Conservation (phyloP, 1,140 invertebrate genomes). For the Papilio glaucus region DNA sequence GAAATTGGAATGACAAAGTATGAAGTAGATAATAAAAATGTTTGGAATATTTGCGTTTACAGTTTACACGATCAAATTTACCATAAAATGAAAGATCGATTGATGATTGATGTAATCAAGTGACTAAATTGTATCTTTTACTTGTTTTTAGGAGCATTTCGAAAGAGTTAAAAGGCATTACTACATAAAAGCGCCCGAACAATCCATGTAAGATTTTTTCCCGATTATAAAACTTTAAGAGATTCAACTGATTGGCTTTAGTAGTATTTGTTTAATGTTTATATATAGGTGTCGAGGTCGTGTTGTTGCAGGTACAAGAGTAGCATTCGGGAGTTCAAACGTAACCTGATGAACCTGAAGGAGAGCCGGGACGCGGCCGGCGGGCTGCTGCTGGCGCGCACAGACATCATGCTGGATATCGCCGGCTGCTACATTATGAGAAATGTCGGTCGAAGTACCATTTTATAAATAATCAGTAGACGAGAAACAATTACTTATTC, state of each 20-base stretch:
- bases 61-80: too few relatives aligned
- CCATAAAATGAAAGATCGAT: too few relatives aligned
- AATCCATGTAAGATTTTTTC: constrained; percentile 52
- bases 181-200: constrained; percentile 44
- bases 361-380: constrained; percentile 53
- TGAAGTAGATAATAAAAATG: too few relatives aligned
- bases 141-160: constrained; percentile 62
- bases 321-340: constrained; percentile 68
- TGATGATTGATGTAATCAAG: neutral
- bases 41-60: too few relatives aligned
- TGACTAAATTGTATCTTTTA: neutral
- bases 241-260: neutral
- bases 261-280: neutral
- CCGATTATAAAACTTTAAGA: neutral
- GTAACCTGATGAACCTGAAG: constrained; percentile 58
- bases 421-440: constrained; percentile 71
- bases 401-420: constrained; percentile 67
- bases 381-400: constrained; percentile 49
- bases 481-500: too few relatives aligned
- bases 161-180: constrained; percentile 65
- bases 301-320: constrained; percentile 60
- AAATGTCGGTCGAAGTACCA: constrained; percentile 52
- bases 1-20: too few relatives aligned
- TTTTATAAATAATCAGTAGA: neutral
- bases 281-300: neutral